These are phyloP conservation scores for Microtus oregoni DNA, from an alignment of 2,113 vertebrate species.

Conservation along the genomic window DNA sequence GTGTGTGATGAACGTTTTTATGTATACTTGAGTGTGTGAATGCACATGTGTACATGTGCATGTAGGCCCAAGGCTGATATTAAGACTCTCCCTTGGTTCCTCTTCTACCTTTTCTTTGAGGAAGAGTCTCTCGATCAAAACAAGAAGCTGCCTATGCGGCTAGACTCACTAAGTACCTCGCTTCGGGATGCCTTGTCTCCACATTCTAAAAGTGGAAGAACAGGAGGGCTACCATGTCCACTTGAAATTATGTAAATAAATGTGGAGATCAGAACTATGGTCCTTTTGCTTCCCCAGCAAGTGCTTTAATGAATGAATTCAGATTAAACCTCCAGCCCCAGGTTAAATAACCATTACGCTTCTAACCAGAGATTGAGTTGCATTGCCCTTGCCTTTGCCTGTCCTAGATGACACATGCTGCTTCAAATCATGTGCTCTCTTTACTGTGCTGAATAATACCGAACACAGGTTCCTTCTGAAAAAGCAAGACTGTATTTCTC, in stretches of 20 bases:
- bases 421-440: not conserved
- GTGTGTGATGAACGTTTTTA: not conserved
- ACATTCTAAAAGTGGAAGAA: not conserved
- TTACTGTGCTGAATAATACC: not conserved
- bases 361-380: not conserved
- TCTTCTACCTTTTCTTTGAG: not conserved
- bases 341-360: not conserved
- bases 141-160: not conserved
- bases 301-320: not conserved
- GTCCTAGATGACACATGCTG: not conserved
- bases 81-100: not conserved
- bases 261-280: not conserved
- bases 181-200: too few relatives aligned
- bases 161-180: not conserved
- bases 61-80: not conserved
- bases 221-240: too few relatives aligned
- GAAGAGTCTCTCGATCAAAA: not conserved
- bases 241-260: not conserved
- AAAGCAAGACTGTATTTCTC: not conserved
- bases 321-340: too few relatives aligned
- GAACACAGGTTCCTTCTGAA: not conserved
- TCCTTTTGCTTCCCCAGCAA: not conserved
- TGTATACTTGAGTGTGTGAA: not conserved
- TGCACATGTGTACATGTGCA: not conserved
- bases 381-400: not conserved